Percentiles rank a stretch among this genome's conserved stretches.
phyloP scores from a whole-genome alignment of 2,797 vertebrate genomes.

The Selene dorsalis region DNA sequence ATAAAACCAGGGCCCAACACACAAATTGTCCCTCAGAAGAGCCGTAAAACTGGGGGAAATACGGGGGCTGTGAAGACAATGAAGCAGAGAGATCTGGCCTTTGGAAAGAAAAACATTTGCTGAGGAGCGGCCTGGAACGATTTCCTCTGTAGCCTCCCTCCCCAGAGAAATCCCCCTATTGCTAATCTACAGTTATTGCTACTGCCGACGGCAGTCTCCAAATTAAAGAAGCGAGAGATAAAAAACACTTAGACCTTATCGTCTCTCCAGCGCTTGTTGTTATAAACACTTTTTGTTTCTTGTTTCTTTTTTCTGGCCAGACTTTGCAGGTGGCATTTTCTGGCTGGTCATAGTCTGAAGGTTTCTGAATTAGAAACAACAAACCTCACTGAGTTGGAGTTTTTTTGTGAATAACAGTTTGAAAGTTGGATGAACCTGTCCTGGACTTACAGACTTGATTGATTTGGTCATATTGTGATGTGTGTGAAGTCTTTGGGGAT shows the following conservation, averaged over 20 bases:
- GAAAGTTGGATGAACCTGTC: neutral
- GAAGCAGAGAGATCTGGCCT: slow-evolving; percentile 84
- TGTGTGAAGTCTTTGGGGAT: slow-evolving; percentile 2
- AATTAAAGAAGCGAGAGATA: slow-evolving; percentile 84
- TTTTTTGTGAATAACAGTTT: neutral
- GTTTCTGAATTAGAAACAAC: slow-evolving; percentile 22
- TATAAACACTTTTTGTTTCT: slow-evolving; percentile 62
- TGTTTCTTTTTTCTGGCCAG: slow-evolving; percentile 13
- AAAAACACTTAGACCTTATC: slow-evolving; percentile 79
- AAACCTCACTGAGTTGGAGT: neutral
- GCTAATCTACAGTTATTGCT: slow-evolving; percentile 89
- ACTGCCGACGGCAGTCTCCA: slow-evolving; percentile 83
- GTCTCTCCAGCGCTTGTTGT: slow-evolving; percentile 63
- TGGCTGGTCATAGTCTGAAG: slow-evolving; percentile 6
- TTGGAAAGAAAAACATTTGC: slow-evolving; percentile 86
- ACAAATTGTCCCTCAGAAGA: slow-evolving; percentile 90
- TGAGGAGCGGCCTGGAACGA: slow-evolving; percentile 79
- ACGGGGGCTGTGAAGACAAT: slow-evolving; percentile 82
- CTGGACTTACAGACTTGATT: neutral
- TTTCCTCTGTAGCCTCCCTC: slow-evolving; percentile 79
- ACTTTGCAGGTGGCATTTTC: slow-evolving; percentile 6
- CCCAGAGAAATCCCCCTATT: slow-evolving; percentile 85
- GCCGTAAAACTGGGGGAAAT: slow-evolving; percentile 83
- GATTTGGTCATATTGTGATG: slow-evolving; percentile 4
- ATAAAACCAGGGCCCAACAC: slow-evolving; percentile 84